Evolutionary conservation across 2,113 vertebrate species (phyloP), one percentile per base, ranked within the genome.

Genomic region (Dipodomys stephensi): DNA sequence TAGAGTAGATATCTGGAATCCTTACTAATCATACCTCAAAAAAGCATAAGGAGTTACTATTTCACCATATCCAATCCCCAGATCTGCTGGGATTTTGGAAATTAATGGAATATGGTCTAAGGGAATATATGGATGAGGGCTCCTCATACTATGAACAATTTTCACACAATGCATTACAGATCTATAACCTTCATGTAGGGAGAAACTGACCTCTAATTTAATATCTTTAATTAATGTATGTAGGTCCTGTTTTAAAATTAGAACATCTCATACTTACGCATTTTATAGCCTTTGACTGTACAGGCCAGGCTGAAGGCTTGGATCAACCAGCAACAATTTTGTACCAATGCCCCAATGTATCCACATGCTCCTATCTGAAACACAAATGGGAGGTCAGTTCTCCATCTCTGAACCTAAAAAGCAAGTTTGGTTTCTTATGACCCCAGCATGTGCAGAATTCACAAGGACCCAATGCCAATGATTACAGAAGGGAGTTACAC

Each of bases 301-400:
- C 99, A 99, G 46, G 99, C 99, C 97, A 99, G 97, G 95, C 99
- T 99, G 97, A 99, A 98, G 32, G 99, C 96, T 96, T 99, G 99
- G 96, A 99, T 99, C 89, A 99, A 93, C 99, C 99, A 99, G 97
- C 99, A 99, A 28, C 99, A 98, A 27, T 99, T 99, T 44, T 96
- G 9, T 27, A 99, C 97, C 96, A 99, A 96, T 2, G 98, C 96
- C 25, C 98, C 97, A 90, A 99, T 99, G 98, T 99, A 99, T 72
- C 99, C 99, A 96, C 99, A 99, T 27, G 99, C 99, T 95, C 99
- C 98, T 98, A 99, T 99, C 99, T 99, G 97, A 65, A 98, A 98
- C 90, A 93, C 8, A 95, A 97, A 97, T 89, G 13, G 91, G 69
- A 7, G 97, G 65, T 67, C 77, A 28, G 91, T 22, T 13, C 28